Evolutionary conservation across 2,888 invertebrate species (phyloP).

Genomic region (Latrodectus elegans): DNA sequence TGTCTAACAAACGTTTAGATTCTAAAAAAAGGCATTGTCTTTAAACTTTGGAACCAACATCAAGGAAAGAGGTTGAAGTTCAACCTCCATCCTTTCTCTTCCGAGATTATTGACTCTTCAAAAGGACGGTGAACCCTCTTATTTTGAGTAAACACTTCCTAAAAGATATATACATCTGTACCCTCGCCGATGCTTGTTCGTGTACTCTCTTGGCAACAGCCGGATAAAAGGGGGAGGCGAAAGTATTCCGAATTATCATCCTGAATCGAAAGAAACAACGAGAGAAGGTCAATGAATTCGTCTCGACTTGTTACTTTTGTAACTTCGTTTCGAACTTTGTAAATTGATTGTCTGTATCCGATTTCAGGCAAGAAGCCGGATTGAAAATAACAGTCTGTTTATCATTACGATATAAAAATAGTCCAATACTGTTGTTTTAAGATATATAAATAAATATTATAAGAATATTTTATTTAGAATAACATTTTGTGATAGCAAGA

Average conservation of each 20-base stretch:
- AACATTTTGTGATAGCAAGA: too few species aligned
- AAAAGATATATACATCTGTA: slow-evolving; percentile 42
- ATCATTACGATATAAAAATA: too few species aligned
- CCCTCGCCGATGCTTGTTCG: slow-evolving; percentile 27
- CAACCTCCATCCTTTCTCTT: slow-evolving; percentile 33
- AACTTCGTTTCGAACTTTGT: too few species aligned
- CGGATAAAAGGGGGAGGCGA: slow-evolving; percentile 41
- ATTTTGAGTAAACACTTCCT: slow-evolving; percentile 54
- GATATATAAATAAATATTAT: too few species aligned
- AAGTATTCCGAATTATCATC: neutral
- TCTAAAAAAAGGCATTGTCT: slow-evolving; percentile 18
- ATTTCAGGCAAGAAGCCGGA: too few species aligned
- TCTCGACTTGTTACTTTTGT: too few species aligned
- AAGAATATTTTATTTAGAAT: too few species aligned
- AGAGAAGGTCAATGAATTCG: neutral
- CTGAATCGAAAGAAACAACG: neutral
- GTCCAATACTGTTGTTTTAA: too few species aligned
- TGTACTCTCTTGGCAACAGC: neutral
- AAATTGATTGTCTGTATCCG: too few species aligned
- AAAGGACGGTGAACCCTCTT: slow-evolving; percentile 48
- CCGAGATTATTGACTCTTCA: slow-evolving; percentile 48
- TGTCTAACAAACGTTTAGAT: neutral
- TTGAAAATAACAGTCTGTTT: too few species aligned
- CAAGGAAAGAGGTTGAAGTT: slow-evolving; percentile 33
- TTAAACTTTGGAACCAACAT: slow-evolving; percentile 27